These are phyloP conservation scores for Battus philenor DNA, from an alignment of 1,140 invertebrate species.

Conservation along the genomic window DNA sequence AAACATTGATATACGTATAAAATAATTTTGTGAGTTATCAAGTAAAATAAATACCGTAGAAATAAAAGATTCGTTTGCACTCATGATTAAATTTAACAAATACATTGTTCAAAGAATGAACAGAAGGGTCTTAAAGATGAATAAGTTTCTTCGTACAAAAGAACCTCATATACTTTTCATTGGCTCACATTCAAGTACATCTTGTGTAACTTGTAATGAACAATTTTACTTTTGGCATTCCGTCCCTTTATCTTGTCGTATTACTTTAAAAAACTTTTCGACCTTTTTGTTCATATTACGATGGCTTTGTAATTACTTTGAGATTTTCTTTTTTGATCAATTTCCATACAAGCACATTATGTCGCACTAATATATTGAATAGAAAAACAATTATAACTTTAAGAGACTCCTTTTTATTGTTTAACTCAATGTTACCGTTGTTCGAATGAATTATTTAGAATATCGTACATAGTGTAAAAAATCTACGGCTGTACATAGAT, in stretches of 20 bases:
- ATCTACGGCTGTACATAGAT: too few relatives aligned
- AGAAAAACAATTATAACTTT: conserved; percentile 1
- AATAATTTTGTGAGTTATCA: too few relatives aligned
- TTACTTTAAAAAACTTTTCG: conserved; percentile 4
- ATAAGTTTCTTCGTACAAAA: not conserved
- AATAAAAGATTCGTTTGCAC: too few relatives aligned
- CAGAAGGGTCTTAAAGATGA: too few relatives aligned
- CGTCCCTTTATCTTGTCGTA: conserved; percentile 6
- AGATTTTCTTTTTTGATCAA: not conserved
- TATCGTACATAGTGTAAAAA: too few relatives aligned
- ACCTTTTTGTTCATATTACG: conserved; percentile 10
- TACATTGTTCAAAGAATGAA: too few relatives aligned
- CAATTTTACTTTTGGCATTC: conserved; percentile 11
- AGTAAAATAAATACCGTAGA: too few relatives aligned
- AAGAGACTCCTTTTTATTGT: too few relatives aligned
- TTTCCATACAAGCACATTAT: conserved; percentile 1
- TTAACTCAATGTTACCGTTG: too few relatives aligned
- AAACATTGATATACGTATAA: too few relatives aligned
- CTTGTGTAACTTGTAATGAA: conserved; percentile 9
- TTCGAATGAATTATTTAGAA: too few relatives aligned
- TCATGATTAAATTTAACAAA: too few relatives aligned
- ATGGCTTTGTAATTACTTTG: conserved; percentile 10
- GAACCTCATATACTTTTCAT: conserved; percentile 3
- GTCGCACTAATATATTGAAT: conserved; percentile 2
- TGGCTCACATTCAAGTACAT: not conserved